Conservation (phyloP, 2,113 vertebrate species). For the Myodes glareolus region DNA sequence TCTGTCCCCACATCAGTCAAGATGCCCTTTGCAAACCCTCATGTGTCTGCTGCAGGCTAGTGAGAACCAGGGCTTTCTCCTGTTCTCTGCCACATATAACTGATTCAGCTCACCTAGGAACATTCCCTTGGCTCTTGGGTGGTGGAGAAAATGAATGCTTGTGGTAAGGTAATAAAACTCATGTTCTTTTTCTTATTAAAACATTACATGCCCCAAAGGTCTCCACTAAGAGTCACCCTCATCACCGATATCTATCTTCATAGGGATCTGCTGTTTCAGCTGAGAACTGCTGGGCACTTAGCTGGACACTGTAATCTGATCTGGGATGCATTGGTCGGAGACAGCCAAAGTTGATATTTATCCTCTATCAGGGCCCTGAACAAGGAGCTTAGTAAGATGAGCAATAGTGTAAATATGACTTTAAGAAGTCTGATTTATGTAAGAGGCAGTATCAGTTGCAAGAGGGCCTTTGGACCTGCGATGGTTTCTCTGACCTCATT, state of each 20-base stretch:
- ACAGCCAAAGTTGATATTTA: not conserved
- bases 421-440: constrained; percentile 48
- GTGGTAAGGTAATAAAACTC: not conserved
- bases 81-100: not conserved
- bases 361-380: not conserved
- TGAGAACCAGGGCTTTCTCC: not conserved
- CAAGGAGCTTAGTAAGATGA: constrained; percentile 34
- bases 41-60: not conserved
- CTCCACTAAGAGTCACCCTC: not conserved
- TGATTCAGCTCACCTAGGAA: not conserved
- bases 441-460: not conserved
- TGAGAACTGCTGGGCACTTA: not conserved
- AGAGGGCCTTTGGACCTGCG: not conserved
- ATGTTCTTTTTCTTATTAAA: not conserved
- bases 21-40: not conserved
- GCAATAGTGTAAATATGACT: not conserved
- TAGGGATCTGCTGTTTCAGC: not conserved
- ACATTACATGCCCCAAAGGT: not conserved
- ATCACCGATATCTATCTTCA: too few species aligned
- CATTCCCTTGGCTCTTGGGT: not conserved
- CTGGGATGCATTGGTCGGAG: not conserved
- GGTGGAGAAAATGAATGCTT: constrained; percentile 11
- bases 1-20: not conserved
- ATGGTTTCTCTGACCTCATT: constrained; percentile 43
- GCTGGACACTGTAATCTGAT: constrained; percentile 19